A percentile compares a stretch with the other conserved stretches of the same genome.
phyloP scores from a whole-genome alignment of 2,797 vertebrate genomes.

The Peromyscus aztecus region DNA sequence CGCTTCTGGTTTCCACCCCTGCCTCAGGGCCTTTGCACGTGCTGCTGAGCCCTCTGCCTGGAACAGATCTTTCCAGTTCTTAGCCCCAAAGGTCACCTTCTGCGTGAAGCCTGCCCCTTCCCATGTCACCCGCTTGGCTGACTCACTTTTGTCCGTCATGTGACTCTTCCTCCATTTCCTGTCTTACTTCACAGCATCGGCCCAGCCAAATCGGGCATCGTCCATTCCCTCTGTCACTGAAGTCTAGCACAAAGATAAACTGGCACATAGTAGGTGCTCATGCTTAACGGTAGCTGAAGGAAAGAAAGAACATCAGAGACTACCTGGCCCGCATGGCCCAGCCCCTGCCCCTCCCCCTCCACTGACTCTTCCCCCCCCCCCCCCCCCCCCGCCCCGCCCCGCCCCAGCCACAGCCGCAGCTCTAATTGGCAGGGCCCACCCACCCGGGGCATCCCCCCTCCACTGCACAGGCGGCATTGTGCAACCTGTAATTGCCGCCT shows the following conservation, averaged over 20 bases:
- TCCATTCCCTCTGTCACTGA: not conserved
- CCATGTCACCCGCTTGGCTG: not conserved
- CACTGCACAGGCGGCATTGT: slow-evolving; percentile 11
- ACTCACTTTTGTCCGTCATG: too few relatives aligned
- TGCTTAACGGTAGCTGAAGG: not conserved
- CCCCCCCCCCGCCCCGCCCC: not conserved
- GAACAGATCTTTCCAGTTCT: not conserved
- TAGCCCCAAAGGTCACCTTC: not conserved
- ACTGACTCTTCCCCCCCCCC: not conserved
- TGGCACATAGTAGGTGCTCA: not conserved
- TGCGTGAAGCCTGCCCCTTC: not conserved
- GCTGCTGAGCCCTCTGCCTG: not conserved
- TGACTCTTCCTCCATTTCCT: too few relatives aligned
- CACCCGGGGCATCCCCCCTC: not conserved
- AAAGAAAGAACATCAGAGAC: not conserved
- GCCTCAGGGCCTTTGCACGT: slow-evolving; percentile 11
- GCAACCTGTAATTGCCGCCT: slow-evolving; percentile 33
- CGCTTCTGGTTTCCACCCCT: not conserved
- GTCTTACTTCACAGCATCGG: too few relatives aligned
- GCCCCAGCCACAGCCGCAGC: not conserved
- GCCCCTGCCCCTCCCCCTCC: not conserved
- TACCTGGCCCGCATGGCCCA: slow-evolving; percentile 21
- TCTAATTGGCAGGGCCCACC: slow-evolving; percentile 35
- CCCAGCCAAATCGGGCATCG: not conserved
- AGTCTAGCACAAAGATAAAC: too few relatives aligned